Evolutionary conservation across 2,113 vertebrate genomes (phyloP).

Genomic region (Lasiurus borealis): DNA sequence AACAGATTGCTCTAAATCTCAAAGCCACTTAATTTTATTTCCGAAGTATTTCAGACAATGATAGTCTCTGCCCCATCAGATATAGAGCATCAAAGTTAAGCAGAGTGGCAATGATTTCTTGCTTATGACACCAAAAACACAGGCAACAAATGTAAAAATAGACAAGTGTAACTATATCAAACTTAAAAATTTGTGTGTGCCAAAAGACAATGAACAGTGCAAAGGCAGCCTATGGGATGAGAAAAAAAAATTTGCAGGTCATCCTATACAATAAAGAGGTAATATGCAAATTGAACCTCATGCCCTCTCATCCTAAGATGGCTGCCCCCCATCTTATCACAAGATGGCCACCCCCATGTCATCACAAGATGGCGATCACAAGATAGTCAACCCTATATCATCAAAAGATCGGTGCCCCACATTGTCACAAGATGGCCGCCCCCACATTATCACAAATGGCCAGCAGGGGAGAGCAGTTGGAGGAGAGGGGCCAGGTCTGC

Average conservation of each 20-base stretch:
- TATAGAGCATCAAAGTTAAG: conserved; percentile 5
- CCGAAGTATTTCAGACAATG: conserved; percentile 14
- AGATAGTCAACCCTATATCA: too few species aligned
- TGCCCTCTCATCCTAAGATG: too few species aligned
- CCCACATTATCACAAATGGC: too few species aligned
- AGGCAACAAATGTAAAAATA: background rate
- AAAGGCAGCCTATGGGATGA: background rate
- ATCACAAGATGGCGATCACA: too few species aligned
- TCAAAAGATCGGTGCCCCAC: too few species aligned
- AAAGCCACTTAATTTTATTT: background rate
- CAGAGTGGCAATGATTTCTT: conserved; percentile 21
- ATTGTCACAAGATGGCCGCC: too few species aligned
- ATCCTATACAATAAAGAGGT: too few species aligned
- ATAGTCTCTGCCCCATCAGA: background rate
- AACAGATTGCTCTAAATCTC: background rate
- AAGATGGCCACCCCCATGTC: too few species aligned
- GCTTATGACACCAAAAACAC: background rate
- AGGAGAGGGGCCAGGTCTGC: too few species aligned
- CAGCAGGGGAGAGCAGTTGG: too few species aligned
- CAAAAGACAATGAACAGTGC: conserved; percentile 19
- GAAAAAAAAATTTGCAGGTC: background rate
- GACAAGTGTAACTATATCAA: background rate
- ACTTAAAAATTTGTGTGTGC: background rate
- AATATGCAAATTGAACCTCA: too few species aligned
- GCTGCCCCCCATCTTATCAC: too few species aligned